A percentile compares a stretch with the other conserved stretches of the same genome.
phyloP scores from a whole-genome alignment of 2,797 vertebrate genomes.

The Diceros bicornis region DNA sequence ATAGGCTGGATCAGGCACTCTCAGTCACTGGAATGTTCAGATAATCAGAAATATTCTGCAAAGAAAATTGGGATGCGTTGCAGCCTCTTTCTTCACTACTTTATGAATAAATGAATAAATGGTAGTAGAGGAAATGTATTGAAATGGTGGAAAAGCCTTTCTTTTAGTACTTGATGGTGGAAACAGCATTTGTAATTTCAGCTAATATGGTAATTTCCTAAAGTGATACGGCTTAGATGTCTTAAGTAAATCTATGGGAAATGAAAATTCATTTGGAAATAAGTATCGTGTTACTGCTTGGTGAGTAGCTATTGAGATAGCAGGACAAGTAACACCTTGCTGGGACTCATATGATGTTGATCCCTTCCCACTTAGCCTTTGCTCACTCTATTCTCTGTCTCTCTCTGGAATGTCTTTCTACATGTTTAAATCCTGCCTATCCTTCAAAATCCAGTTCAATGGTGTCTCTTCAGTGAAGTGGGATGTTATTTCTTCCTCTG shows the following conservation, averaged over 20 bases:
- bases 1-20: not conserved
- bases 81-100: not conserved
- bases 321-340: not conserved
- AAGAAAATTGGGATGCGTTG: not conserved
- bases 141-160: not conserved
- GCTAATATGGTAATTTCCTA: not conserved
- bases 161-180: not conserved
- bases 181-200: not conserved
- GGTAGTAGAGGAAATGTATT: not conserved
- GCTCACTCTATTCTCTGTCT: not conserved
- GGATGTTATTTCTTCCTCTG: not conserved
- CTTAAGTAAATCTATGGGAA: constrained; percentile 33
- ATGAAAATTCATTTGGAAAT: not conserved
- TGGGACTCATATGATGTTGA: not conserved
- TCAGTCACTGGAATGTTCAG: not conserved
- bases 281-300: not conserved
- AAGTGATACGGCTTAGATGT: not conserved
- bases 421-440: not conserved
- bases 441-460: not conserved
- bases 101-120: not conserved
- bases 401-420: not conserved
- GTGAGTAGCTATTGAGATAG: not conserved
- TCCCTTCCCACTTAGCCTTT: not conserved
- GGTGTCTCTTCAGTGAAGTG: not conserved
- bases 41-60: not conserved